Evolutionary conservation across 2,888 invertebrate genomes (phyloP).

Genomic region (Ormyrus pomaceus): DNA sequence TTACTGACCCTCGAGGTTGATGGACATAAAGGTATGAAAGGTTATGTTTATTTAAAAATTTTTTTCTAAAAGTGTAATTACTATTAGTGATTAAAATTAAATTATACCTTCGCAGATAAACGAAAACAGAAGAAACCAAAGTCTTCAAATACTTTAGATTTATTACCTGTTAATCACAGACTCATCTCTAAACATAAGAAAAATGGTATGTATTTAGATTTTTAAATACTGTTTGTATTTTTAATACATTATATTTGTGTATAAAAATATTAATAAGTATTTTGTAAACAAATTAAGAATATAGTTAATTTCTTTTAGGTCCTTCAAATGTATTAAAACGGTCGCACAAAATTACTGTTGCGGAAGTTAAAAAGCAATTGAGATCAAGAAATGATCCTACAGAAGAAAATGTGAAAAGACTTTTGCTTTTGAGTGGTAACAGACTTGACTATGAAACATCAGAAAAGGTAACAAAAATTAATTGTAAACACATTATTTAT

Average conservation of each 20-base stretch:
- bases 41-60: slow-evolving; percentile 20
- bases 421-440: slow-evolving; percentile 76
- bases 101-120: slow-evolving; percentile 40
- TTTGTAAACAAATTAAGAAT: not conserved
- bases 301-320: slow-evolving; percentile 44
- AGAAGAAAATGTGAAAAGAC: slow-evolving; percentile 77
- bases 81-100: not conserved
- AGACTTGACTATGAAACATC: slow-evolving; percentile 72
- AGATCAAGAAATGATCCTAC: slow-evolving; percentile 67
- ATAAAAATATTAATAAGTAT: not conserved
- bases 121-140: slow-evolving; percentile 70
- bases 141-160: slow-evolving; percentile 67
- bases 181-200: slow-evolving; percentile 65
- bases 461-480: slow-evolving; percentile 75
- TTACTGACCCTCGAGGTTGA: slow-evolving; percentile 75
- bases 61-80: not conserved
- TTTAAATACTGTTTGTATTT: not conserved
- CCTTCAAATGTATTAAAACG: slow-evolving; percentile 55
- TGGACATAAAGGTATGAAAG: slow-evolving; percentile 62
- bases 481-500: not conserved
- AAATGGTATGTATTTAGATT: slow-evolving; percentile 63
- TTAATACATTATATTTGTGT: not conserved
- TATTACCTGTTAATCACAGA: slow-evolving; percentile 69
- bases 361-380: slow-evolving; percentile 66
- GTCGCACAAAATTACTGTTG: slow-evolving; percentile 64